These are phyloP conservation scores for Eulemur mongoz DNA, from an alignment of 2,797 vertebrate species.

Conservation along the genomic window DNA sequence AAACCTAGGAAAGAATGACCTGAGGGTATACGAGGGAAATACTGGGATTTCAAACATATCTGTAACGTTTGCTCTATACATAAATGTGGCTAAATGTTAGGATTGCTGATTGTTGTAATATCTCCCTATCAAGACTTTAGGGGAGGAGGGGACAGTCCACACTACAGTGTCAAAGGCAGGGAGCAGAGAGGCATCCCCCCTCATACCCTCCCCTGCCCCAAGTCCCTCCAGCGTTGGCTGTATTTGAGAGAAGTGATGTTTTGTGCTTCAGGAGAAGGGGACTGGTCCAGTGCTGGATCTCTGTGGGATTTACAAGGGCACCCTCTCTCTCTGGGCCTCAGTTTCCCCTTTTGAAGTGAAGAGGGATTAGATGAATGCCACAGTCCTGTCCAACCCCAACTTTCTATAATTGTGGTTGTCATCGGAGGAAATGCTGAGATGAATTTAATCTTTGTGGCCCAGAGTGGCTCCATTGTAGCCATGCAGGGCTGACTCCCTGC, in stretches of 20 bases:
- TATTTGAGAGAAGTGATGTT: not conserved
- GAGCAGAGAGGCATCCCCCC: accelerated
- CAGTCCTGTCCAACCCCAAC: not conserved
- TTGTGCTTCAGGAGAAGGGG: not conserved
- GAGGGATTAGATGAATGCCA: not conserved
- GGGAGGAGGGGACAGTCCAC: not conserved
- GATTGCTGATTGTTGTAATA: not conserved
- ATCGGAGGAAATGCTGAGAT: not conserved
- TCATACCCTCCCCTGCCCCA: not conserved
- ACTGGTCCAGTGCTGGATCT: not conserved
- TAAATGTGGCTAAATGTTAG: not conserved
- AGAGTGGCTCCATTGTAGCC: not conserved
- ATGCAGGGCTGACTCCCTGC: not conserved
- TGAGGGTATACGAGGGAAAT: not conserved
- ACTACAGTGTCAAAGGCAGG: not conserved
- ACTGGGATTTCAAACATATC: not conserved
- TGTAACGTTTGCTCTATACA: not conserved
- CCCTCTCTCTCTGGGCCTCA: not conserved
- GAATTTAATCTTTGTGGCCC: not conserved
- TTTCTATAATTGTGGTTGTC: not conserved
- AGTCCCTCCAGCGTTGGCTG: not conserved
- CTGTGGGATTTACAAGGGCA: not conserved
- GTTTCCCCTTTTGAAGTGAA: not conserved
- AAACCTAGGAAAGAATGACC: not conserved
- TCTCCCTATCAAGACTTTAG: not conserved